Conservation (phyloP, 2,888 invertebrate genomes). For the Dexiosoma caninum region DNA sequence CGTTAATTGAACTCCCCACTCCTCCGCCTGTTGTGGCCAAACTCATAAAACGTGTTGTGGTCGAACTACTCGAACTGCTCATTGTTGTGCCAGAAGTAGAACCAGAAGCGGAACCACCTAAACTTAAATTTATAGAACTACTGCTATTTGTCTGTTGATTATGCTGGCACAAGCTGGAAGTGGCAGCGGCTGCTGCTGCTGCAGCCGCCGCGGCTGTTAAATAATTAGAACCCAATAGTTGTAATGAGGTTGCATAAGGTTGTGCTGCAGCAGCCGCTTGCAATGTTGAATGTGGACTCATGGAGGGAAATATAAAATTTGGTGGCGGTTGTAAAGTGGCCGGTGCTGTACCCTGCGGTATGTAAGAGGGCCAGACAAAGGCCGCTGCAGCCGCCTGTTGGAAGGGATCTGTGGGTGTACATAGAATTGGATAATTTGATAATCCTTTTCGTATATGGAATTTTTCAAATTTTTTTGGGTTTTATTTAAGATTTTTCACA, state of each 20-base stretch:
- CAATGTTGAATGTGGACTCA: conserved; percentile 71
- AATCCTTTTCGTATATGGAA: conserved; percentile 70
- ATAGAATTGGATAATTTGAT: conserved; percentile 75
- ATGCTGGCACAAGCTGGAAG: conserved; percentile 80
- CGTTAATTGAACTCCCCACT: conserved; percentile 63
- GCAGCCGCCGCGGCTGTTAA: conserved; percentile 77
- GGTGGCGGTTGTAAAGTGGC: conserved; percentile 73
- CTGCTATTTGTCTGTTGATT: conserved; percentile 80
- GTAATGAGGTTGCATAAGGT: conserved; percentile 80
- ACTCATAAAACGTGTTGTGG: conserved; percentile 70
- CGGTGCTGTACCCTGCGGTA: conserved; percentile 71
- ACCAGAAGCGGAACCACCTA: conserved; percentile 61
- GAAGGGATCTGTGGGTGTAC: conserved; percentile 77
- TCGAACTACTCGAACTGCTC: conserved; percentile 65
- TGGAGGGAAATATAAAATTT: conserved; percentile 74
- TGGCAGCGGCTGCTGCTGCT: conserved; percentile 75
- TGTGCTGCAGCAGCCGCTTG: conserved; percentile 67
- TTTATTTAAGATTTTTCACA: conserved; percentile 42
- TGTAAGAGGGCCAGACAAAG: conserved; percentile 76
- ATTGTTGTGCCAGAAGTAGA: conserved; percentile 64
- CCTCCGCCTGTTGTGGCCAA: conserved; percentile 68
- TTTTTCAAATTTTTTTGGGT: conserved; percentile 37
- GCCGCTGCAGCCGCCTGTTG: conserved; percentile 75
- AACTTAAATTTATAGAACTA: conserved; percentile 71
- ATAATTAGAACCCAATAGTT: conserved; percentile 82